Percentiles rank a stretch among this genome's conserved stretches.
phyloP scores from a whole-genome alignment of 1,140 invertebrate genomes.

The Drosophila repleta region DNA sequence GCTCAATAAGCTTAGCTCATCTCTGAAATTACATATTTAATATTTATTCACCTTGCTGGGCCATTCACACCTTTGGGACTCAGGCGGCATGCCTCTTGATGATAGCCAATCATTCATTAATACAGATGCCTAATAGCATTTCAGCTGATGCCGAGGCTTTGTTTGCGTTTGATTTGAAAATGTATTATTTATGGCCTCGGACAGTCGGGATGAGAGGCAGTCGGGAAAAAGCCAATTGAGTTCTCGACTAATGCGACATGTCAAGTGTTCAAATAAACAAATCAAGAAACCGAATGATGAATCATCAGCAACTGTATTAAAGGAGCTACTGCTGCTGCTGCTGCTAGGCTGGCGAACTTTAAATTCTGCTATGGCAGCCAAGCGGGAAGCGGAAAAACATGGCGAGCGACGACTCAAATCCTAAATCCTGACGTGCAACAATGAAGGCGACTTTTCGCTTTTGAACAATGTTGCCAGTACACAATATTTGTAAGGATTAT shows the following conservation, averaged over 20 bases:
- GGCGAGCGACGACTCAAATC: slow-evolving; percentile 50
- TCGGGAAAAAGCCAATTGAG: slow-evolving; percentile 45
- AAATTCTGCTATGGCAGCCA: slow-evolving; percentile 18
- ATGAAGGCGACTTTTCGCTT: slow-evolving; percentile 35
- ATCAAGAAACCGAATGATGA: slow-evolving; percentile 70
- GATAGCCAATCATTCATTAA: slow-evolving; percentile 49
- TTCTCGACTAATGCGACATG: slow-evolving; percentile 61
- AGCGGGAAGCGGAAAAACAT: slow-evolving; percentile 57
- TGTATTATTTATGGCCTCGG: slow-evolving; percentile 73
- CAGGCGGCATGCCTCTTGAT: slow-evolving; percentile 24
- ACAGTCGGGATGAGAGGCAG: slow-evolving; percentile 26
- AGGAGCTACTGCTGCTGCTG: neutral
- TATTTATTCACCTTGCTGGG: slow-evolving; percentile 15
- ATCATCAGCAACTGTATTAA: slow-evolving; percentile 50
- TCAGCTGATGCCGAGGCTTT: slow-evolving; percentile 9
- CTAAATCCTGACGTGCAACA: slow-evolving; percentile 57
- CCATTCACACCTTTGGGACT: slow-evolving; percentile 11
- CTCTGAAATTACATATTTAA: slow-evolving; percentile 18
- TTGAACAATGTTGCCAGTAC: slow-evolving; percentile 30
- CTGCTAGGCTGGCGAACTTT: no score
- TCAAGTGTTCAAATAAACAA: slow-evolving; percentile 64
- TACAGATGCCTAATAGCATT: slow-evolving; percentile 15
- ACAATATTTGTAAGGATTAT: slow-evolving; percentile 46
- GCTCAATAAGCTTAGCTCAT: neutral
- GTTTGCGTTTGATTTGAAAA: slow-evolving; percentile 74